These are phyloP conservation scores for Lissonota sp. DNA, from an alignment of 2,888 invertebrate species.

Conservation along the genomic window DNA sequence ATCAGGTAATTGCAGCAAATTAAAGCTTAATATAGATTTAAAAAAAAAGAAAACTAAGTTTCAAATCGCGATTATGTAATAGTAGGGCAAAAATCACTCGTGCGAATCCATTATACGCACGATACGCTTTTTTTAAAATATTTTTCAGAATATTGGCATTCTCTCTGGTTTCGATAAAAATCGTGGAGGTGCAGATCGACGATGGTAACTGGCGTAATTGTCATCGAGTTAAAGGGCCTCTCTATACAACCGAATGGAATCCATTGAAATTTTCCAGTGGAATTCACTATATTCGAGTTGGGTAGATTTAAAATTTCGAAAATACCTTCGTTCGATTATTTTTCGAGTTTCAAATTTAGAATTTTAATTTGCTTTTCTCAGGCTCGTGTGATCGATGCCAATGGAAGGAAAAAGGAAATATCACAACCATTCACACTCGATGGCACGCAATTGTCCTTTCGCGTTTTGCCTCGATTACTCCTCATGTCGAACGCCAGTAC, in stretches of 20 bases:
- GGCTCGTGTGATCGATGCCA: constrained; percentile 86
- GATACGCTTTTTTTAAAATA: constrained; percentile 20
- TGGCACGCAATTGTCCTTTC: constrained; percentile 88
- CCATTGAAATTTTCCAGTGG: constrained; percentile 88
- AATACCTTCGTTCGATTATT: constrained; percentile 56
- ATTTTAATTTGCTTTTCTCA: constrained; percentile 75
- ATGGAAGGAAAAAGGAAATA: constrained; percentile 85
- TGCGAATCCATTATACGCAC: not conserved
- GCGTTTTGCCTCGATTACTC: constrained; percentile 88
- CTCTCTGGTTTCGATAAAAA: constrained; percentile 87
- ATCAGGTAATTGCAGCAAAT: too few relatives aligned
- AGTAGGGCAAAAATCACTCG: not conserved
- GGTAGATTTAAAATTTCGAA: constrained; percentile 71
- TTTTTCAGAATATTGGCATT: constrained; percentile 91
- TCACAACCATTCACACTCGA: constrained; percentile 93
- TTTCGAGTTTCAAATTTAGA: constrained; percentile 13
- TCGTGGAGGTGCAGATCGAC: constrained; percentile 89
- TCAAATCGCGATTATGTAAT: too few relatives aligned
- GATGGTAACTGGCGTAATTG: constrained; percentile 88
- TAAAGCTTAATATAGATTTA: too few relatives aligned
- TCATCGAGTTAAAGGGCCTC: constrained; percentile 87
- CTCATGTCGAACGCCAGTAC: constrained; percentile 91
- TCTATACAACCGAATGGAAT: constrained; percentile 91
- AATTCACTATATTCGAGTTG: constrained; percentile 87
- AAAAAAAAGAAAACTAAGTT: too few relatives aligned